phyloP scores from a whole-genome alignment of 2,113 vertebrate species.

The Leptobrachium ailaonicum region DNA sequence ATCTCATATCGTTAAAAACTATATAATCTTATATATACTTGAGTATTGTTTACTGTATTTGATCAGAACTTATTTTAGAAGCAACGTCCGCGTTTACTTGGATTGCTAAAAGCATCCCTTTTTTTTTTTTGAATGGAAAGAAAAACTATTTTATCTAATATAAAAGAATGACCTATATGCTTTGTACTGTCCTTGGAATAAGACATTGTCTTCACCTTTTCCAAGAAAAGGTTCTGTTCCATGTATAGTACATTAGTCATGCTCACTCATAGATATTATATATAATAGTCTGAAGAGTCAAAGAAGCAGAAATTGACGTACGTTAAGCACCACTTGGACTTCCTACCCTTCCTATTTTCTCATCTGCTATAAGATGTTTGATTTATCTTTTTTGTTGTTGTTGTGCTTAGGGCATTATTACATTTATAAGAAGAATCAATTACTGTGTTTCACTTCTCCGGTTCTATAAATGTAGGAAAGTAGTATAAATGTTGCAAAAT shows the following conservation, averaged over 20 bases:
- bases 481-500: too few relatives aligned
- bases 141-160: conserved; percentile 18
- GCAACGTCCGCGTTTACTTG: neutral
- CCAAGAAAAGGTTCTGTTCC: neutral
- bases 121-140: neutral
- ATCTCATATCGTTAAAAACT: too few relatives aligned
- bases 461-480: too few relatives aligned
- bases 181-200: conserved; percentile 7
- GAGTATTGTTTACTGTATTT: conserved; percentile 1
- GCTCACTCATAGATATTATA: neutral
- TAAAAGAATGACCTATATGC: conserved; percentile 1
- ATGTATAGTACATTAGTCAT: neutral
- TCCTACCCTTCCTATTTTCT: too few relatives aligned
- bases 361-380: too few relatives aligned
- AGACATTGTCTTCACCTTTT: conserved; percentile 10
- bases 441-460: too few relatives aligned
- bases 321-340: neutral
- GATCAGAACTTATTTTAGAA: conserved; percentile 7
- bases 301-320: neutral
- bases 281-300: too few relatives aligned
- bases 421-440: too few relatives aligned
- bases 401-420: too few relatives aligned
- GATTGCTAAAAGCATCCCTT: neutral
- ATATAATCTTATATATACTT: neutral
- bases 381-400: too few relatives aligned